phyloP scores from a whole-genome alignment of 2,888 invertebrate species.

The Capitulum mitella region DNA sequence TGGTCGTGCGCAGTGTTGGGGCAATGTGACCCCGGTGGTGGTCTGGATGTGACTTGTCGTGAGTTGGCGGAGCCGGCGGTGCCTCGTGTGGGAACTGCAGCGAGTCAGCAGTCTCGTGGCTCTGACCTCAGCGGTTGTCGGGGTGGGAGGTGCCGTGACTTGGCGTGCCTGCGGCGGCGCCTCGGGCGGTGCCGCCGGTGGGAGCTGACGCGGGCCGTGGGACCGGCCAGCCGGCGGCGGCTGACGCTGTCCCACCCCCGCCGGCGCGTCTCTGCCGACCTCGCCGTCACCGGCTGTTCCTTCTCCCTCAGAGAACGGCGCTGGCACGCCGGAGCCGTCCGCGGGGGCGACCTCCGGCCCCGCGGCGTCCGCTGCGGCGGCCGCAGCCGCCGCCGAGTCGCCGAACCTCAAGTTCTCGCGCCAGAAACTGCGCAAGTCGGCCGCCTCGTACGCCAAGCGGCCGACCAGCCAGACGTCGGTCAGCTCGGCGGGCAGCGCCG shows the following conservation, averaged over 20 bases:
- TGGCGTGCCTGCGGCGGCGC: too few relatives aligned
- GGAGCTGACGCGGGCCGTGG: too few relatives aligned
- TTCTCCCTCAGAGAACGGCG: neutral
- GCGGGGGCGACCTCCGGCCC: neutral
- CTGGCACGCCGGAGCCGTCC: neutral
- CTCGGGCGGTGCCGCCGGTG: too few relatives aligned
- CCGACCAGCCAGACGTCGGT: constrained; percentile 17
- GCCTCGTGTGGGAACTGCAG: too few relatives aligned
- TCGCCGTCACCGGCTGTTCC: neutral
- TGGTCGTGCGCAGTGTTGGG: too few relatives aligned
- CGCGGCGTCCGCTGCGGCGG: neutral
- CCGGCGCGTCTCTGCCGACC: too few relatives aligned
- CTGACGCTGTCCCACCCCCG: neutral
- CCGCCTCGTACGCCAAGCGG: neutral
- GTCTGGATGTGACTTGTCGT: too few relatives aligned
- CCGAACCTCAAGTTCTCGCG: constrained; percentile 6
- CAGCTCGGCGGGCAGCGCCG: constrained; percentile 16
- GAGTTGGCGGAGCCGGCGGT: too few relatives aligned
- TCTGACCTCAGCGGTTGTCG: too few relatives aligned
- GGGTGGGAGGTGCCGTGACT: too few relatives aligned
- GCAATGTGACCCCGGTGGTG: too few relatives aligned
- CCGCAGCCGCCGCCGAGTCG: neutral
- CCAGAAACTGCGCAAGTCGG: constrained; percentile 11
- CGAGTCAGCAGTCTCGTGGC: too few relatives aligned
- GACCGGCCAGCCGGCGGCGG: neutral